Evolutionary conservation across 2,797 vertebrate genomes (phyloP).

Genomic region (Rachycentron canadum): DNA sequence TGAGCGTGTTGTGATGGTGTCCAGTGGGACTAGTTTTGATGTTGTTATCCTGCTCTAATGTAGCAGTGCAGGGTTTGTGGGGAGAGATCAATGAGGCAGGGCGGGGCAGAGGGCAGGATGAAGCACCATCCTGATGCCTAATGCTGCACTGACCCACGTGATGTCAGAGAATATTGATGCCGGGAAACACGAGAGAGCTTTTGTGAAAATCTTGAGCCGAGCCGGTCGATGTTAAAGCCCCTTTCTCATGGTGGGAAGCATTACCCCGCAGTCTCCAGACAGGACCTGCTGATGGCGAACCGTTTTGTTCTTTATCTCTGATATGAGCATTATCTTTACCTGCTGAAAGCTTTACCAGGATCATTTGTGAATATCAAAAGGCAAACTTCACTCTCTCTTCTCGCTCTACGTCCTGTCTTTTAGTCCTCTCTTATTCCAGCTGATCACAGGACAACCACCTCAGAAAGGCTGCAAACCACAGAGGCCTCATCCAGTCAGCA

Average conservation of each 20-base stretch:
- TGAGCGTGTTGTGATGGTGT: slow-evolving; percentile 44
- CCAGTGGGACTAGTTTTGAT: slow-evolving; percentile 59
- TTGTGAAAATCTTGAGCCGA: slow-evolving; percentile 53
- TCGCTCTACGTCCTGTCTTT: background rate
- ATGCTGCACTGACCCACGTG: slow-evolving; percentile 63
- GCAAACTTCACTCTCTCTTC: too few relatives aligned
- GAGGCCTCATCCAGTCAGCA: slow-evolving; percentile 53
- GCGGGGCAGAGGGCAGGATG: slow-evolving; percentile 50
- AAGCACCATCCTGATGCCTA: slow-evolving; percentile 27
- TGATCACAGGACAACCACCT: slow-evolving; percentile 39
- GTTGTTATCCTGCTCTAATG: slow-evolving; percentile 64
- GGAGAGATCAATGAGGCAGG: slow-evolving; percentile 70
- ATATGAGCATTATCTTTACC: background rate
- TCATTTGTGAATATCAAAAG: slow-evolving; percentile 1
- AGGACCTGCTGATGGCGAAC: slow-evolving; percentile 3
- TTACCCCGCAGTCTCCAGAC: background rate
- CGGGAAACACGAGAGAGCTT: slow-evolving; percentile 71
- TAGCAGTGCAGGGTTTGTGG: slow-evolving; percentile 61
- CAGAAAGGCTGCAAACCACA: slow-evolving; percentile 35
- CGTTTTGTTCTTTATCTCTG: background rate
- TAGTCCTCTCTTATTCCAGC: slow-evolving; percentile 9
- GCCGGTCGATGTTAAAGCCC: slow-evolving; percentile 49
- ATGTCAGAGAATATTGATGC: slow-evolving; percentile 55
- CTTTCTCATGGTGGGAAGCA: slow-evolving; percentile 9
- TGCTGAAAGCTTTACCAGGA: slow-evolving; percentile 1